Evolutionary conservation across 2,113 vertebrate species (phyloP).

Genomic region (Cynopterus brachyotis): DNA sequence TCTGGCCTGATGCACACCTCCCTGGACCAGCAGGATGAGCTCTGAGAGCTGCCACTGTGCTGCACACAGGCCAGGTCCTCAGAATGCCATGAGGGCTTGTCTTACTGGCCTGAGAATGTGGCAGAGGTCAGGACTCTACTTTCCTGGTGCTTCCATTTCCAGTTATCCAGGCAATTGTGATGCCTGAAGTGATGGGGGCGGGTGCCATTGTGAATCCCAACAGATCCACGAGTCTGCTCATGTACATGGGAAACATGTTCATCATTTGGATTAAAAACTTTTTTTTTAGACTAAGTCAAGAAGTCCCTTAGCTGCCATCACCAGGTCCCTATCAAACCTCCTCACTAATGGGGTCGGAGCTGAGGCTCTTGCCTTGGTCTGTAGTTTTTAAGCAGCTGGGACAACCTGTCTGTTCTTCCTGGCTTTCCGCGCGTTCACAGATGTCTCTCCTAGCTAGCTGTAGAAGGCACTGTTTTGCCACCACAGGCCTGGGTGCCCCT

Average conservation of each 20-base stretch:
- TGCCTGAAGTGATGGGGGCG: not conserved
- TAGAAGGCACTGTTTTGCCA: not conserved
- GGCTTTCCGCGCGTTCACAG: not conserved
- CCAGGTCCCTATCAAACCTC: not conserved
- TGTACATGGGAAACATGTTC: not conserved
- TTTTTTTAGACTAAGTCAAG: not conserved
- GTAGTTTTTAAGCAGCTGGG: not conserved
- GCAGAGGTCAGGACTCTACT: not conserved
- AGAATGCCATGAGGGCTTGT: not conserved
- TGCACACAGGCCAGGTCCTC: too few relatives aligned
- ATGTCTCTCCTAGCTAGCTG: not conserved
- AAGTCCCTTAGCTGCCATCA: not conserved
- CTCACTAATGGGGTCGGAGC: not conserved
- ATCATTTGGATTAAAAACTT: not conserved
- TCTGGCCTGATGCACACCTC: too few relatives aligned
- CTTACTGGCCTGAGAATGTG: not conserved
- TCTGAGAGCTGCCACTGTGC: not conserved
- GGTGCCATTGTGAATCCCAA: not conserved
- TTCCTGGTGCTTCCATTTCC: not conserved
- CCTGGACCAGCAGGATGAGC: not conserved
- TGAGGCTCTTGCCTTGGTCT: not conserved
- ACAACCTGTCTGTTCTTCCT: not conserved
- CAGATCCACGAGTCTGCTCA: not conserved
- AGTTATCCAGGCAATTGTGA: not conserved
- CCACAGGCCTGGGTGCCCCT: accelerated